Conservation (phyloP, 2,888 invertebrate genomes). For the Disparrhopalites patrizii region DNA sequence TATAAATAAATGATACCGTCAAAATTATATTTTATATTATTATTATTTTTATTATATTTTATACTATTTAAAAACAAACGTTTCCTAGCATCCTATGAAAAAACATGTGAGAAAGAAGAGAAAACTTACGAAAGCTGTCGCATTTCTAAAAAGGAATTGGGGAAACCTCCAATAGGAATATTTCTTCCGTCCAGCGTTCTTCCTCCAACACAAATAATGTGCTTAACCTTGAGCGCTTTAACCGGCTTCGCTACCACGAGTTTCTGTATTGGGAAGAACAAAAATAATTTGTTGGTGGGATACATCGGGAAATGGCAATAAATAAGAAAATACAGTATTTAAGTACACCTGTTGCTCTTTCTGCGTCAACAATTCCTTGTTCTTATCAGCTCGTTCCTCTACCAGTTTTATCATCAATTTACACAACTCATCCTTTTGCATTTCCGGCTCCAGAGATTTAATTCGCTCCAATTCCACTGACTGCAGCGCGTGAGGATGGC, state of each 20-base stretch:
- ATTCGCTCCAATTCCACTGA: neutral
- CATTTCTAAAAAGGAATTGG: constrained; percentile 13
- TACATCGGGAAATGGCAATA: too few relatives aligned
- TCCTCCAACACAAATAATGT: constrained; percentile 9
- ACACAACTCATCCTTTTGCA: constrained; percentile 5
- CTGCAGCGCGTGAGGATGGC: neutral
- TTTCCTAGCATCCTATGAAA: too few relatives aligned
- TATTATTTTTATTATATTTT: too few relatives aligned
- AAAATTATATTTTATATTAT: neutral
- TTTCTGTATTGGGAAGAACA: too few relatives aligned
- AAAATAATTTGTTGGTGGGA: too few relatives aligned
- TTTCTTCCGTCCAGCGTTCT: constrained; percentile 12
- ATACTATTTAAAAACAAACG: too few relatives aligned
- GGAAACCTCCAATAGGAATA: constrained; percentile 1
- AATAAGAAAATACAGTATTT: too few relatives aligned
- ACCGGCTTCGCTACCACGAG: neutral
- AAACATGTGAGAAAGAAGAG: neutral
- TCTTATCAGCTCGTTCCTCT: neutral
- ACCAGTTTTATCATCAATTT: constrained; percentile 15
- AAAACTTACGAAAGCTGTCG: neutral
- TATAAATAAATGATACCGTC: neutral
- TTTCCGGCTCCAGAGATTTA: constrained; percentile 5
- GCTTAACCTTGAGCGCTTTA: neutral
- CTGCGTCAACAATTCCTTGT: neutral
- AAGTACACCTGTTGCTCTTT: constrained; percentile 13